Evolutionary conservation across 1,140 invertebrate genomes (phyloP), one percentile per base, ranked within the genome.

Genomic region (Colletes latitarsis): DNA sequence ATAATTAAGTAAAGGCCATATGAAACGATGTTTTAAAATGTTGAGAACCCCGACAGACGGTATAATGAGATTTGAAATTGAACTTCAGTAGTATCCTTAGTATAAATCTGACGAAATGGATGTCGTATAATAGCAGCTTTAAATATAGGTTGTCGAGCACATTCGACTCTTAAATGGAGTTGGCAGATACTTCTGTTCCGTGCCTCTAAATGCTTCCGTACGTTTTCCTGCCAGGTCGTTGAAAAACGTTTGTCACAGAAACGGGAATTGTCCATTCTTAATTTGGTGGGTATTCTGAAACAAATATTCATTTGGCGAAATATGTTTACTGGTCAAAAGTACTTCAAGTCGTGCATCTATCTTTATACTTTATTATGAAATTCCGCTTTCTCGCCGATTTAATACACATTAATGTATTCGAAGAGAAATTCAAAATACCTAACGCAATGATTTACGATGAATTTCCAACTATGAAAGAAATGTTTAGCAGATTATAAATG

Each of bases 171-270:
- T 64, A 64, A 64, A 64, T 64, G 39, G 62, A 64, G 62, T 64
- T 64, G 62, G 62, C 62, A 64, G 17, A 64, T 39, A 64, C 39
- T 64, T n/a, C 62, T 17, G 15, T 64, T 43, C 41, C 62, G 62
- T 39, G 62, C 41, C 39, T 39, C 6, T 41, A 8, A 41, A 6
- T 17, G 15, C 41, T 41, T 6, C 30, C 30, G 9, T 41, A 41
- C 60, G 60, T 63, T 63, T n/a, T n/a, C n/a, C 60, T 63, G 30
- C 30, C 30, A 41, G 62, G 17, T 21, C n/a, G 62, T 64, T 64
- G 62, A 64, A 43, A 64, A 64, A 64, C 62, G 39, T 64, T 64
- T 64, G 62, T 64, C 62, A 64, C 62, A 15, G 62, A 39, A 63
- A 63, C 60, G 21, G 60, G 60, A 64, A 64, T 43, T 14, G 62